Evolutionary conservation across 2,113 vertebrate genomes (phyloP).

Genomic region (Diadophis punctatus): DNA sequence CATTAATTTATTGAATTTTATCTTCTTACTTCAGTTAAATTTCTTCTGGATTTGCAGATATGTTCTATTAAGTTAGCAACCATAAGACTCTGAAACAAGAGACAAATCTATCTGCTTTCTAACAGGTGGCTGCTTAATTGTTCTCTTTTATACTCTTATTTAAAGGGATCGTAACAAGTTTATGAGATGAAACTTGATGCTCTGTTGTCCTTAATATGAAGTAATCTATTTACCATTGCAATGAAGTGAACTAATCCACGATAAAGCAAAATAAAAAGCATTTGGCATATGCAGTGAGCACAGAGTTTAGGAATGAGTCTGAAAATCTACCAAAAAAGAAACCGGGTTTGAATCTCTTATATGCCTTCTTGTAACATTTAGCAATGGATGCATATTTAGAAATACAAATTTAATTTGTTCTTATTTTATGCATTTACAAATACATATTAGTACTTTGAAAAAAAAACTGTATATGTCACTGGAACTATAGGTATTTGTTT

Average conservation of each 20-base stretch:
- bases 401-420: neutral
- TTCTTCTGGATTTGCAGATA: conserved; percentile 40
- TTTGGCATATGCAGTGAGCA: neutral
- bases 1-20: neutral
- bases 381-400: conserved; percentile 1
- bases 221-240: conserved; percentile 21
- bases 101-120: conserved; percentile 26
- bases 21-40: conserved; percentile 33
- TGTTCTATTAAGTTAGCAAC: conserved; percentile 28
- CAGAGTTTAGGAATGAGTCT: neutral
- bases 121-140: conserved; percentile 50
- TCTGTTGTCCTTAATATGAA: conserved; percentile 14
- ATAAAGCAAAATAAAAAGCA: conserved; percentile 1
- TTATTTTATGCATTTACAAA: neutral
- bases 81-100: conserved; percentile 39
- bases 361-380: neutral
- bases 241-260: conserved; percentile 12
- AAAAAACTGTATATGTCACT: neutral
- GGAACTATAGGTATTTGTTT: conserved; percentile 13
- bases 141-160: conserved; percentile 7
- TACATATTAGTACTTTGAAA: neutral
- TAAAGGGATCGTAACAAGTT: conserved; percentile 22
- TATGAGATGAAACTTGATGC: conserved; percentile 35
- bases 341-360: neutral
- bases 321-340: neutral